Conservation (phyloP, 2,797 vertebrate species). For the Chromis chromis region DNA sequence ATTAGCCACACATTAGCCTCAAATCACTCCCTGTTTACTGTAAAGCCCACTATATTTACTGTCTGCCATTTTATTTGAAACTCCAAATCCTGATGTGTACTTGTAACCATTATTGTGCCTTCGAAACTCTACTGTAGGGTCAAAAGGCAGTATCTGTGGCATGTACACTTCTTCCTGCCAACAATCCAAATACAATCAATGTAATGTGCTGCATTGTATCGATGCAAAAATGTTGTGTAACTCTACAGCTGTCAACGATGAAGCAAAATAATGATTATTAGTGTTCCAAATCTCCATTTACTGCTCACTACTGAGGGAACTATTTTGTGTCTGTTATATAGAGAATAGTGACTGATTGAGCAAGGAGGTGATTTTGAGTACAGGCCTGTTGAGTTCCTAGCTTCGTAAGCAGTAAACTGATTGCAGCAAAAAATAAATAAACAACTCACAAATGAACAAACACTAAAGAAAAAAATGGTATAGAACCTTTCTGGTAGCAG, state of each 20-base stretch:
- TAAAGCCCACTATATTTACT: too few species aligned
- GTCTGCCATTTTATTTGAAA: too few species aligned
- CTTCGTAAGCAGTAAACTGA: background rate
- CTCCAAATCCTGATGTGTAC: background rate
- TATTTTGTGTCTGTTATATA: too few species aligned
- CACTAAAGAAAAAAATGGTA: background rate
- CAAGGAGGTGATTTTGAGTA: too few species aligned
- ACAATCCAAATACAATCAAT: background rate
- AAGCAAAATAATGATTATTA: background rate
- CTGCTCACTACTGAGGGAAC: too few species aligned
- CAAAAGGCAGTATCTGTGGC: background rate
- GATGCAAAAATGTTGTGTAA: background rate
- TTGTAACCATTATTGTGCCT: background rate
- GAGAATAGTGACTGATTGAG: too few species aligned
- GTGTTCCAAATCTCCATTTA: too few species aligned
- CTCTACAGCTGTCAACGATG: background rate
- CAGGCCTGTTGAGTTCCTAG: too few species aligned
- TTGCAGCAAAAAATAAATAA: background rate
- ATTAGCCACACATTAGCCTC: too few species aligned
- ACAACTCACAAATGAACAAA: background rate
- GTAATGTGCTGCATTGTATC: too few species aligned
- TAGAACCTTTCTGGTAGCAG: conserved; percentile 1
- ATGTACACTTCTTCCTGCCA: background rate
- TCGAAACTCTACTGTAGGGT: too few species aligned
- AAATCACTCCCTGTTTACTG: too few species aligned